Percentiles rank a stretch among this genome's conserved stretches.
These are phyloP conservation scores for Tympanuchus pallidicinctus DNA, from an alignment of 2,113 vertebrate genomes.

Conservation along the genomic window DNA sequence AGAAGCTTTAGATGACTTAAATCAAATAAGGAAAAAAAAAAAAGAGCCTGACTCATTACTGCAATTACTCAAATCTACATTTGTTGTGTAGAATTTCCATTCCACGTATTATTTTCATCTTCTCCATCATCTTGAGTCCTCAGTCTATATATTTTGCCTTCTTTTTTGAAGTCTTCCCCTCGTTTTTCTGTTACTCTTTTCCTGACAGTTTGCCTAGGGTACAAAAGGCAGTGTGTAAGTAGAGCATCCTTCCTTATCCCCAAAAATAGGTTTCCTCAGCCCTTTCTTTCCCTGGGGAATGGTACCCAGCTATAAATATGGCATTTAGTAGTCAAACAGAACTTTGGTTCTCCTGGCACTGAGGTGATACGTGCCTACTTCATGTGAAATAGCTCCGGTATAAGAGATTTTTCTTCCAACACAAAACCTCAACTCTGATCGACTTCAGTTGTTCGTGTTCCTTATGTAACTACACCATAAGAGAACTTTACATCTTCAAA, in stretches of 20 bases:
- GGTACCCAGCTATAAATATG: background rate
- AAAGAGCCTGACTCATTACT: slow-evolving; percentile 42
- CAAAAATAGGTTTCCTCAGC: background rate
- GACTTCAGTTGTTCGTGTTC: background rate
- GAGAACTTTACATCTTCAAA: background rate
- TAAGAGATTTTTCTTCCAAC: background rate
- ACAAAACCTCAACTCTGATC: background rate
- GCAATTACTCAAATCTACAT: slow-evolving; percentile 85
- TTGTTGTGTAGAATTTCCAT: slow-evolving; percentile 98
- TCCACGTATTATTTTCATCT: slow-evolving; percentile 99
- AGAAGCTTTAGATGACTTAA: slow-evolving; percentile 72
- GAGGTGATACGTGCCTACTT: rapidly evolving
- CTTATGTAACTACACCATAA: background rate
- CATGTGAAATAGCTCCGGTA: rapidly evolving
- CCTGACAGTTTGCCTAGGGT: slow-evolving; percentile 85
- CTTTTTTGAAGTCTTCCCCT: slow-evolving; percentile 94
- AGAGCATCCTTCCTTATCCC: background rate
- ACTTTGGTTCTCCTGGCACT: background rate
- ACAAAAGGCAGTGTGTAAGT: background rate
- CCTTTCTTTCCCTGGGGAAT: background rate
- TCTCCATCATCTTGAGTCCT: slow-evolving; percentile 94
- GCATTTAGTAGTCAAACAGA: background rate
- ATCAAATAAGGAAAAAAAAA: slow-evolving; percentile 51
- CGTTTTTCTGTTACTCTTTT: slow-evolving; percentile 88
- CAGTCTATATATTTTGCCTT: slow-evolving; percentile 94